phyloP scores from a whole-genome alignment of 2,888 invertebrate genomes.

The Trachelus stipa region DNA sequence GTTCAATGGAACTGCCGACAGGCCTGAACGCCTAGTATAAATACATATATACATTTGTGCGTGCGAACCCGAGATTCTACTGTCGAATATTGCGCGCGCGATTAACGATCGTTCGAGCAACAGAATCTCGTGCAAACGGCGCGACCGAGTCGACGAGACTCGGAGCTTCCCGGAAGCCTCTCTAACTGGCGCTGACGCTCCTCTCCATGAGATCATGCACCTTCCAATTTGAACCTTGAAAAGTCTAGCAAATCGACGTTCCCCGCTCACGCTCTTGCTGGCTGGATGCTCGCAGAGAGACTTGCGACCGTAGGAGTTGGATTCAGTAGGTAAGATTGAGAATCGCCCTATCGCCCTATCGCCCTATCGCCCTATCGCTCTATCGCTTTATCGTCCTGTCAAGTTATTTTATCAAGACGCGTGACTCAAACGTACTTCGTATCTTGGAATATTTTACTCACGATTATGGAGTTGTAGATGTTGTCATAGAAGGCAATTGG shows the following conservation, averaged over 20 bases:
- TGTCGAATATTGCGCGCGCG: slow-evolving; percentile 11
- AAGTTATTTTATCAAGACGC: neutral
- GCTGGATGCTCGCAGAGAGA: neutral
- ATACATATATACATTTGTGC: neutral
- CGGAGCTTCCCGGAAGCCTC: neutral
- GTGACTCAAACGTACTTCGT: neutral
- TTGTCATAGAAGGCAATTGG: slow-evolving; percentile 86
- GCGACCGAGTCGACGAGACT: neutral
- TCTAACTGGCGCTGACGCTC: slow-evolving; percentile 20
- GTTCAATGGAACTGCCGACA: neutral
- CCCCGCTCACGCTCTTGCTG: neutral
- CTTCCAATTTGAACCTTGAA: slow-evolving; percentile 18
- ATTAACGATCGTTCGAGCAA: slow-evolving; percentile 29
- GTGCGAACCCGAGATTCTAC: no score
- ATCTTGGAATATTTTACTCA: slow-evolving; percentile 72
- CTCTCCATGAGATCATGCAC: slow-evolving; percentile 42
- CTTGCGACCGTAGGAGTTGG: no score
- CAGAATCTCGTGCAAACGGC: neutral
- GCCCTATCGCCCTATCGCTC: no score
- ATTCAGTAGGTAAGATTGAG: neutral
- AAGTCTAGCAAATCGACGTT: neutral
- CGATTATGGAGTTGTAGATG: slow-evolving; percentile 80
- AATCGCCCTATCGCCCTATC: neutral
- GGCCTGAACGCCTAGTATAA: neutral
- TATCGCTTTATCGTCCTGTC: neutral